phyloP scores from a whole-genome alignment of 2,888 invertebrate species.

The Marronus borbonicus region DNA sequence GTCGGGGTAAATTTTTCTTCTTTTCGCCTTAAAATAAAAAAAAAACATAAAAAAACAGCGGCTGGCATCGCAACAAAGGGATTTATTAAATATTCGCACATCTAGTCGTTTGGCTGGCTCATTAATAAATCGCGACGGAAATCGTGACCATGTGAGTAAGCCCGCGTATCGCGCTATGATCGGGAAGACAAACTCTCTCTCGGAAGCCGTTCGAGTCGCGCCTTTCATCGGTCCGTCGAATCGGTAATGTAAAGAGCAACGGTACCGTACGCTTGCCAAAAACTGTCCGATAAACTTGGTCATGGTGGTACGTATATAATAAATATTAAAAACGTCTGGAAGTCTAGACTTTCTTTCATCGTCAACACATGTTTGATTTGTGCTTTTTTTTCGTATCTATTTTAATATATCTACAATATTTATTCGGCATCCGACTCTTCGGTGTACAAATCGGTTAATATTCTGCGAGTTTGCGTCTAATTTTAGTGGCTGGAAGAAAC shows the following conservation, averaged over 20 bases:
- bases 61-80: conserved; percentile 48
- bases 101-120: conserved; percentile 46
- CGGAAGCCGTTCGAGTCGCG: conserved; percentile 5
- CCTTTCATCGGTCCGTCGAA: conserved; percentile 16
- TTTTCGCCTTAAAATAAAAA: conserved; percentile 10
- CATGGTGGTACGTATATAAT: not conserved
- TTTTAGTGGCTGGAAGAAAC: too few species aligned
- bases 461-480: too few species aligned
- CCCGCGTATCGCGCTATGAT: not conserved
- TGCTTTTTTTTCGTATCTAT: too few species aligned
- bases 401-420: too few species aligned
- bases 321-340: too few species aligned
- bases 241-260: not conserved
- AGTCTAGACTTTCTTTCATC: too few species aligned
- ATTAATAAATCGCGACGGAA: conserved; percentile 34
- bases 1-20: not conserved
- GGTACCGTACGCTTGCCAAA: conserved; percentile 7
- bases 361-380: too few species aligned
- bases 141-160: not conserved
- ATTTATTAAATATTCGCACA: conserved; percentile 37
- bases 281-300: conserved; percentile 13
- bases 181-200: not conserved
- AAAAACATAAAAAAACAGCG: not conserved
- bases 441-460: too few species aligned
- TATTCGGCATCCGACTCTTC: too few species aligned